Evolutionary conservation across 2,113 vertebrate species (phyloP).

Genomic region (Neogale vison): DNA sequence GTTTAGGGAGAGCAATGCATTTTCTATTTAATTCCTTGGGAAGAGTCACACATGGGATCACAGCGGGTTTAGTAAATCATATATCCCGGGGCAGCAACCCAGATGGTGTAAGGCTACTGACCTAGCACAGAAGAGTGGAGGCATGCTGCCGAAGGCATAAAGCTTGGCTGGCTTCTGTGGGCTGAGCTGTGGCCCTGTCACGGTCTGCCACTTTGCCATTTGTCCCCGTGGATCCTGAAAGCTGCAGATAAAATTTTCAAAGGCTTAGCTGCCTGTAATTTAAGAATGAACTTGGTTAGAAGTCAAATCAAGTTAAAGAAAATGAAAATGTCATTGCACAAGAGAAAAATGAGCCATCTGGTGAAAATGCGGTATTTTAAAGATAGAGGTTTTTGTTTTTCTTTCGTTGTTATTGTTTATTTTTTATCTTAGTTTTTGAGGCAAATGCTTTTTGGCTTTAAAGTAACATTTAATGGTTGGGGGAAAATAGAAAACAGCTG

Average conservation of each 20-base stretch:
- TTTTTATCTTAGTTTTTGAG: conserved; percentile 45
- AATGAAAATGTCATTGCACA: conserved; percentile 69
- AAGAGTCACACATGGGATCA: conserved; percentile 27
- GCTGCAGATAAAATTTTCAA: conserved; percentile 69
- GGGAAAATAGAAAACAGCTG: conserved; percentile 33
- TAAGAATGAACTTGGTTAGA: conserved; percentile 71
- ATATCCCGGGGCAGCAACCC: not conserved
- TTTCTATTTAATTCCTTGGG: conserved; percentile 42
- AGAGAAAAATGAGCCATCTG: conserved; percentile 49
- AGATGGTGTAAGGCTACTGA: conserved; percentile 21
- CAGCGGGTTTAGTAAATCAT: not conserved
- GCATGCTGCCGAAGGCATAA: not conserved
- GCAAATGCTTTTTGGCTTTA: not conserved
- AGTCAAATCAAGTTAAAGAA: conserved; percentile 72
- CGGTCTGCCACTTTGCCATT: conserved; percentile 44
- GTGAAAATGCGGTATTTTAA: not conserved
- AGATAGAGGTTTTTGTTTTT: not conserved
- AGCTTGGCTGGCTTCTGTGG: not conserved
- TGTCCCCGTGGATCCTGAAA: conserved; percentile 62
- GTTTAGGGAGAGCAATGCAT: not conserved
- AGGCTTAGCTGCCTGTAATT: conserved; percentile 54
- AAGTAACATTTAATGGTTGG: conserved; percentile 22
- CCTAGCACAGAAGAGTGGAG: not conserved
- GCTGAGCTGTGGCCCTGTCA: conserved; percentile 34
- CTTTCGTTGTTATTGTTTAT: not conserved